These are phyloP conservation scores for Canis aureus DNA, from an alignment of 2,113 vertebrate species.

Conservation along the genomic window DNA sequence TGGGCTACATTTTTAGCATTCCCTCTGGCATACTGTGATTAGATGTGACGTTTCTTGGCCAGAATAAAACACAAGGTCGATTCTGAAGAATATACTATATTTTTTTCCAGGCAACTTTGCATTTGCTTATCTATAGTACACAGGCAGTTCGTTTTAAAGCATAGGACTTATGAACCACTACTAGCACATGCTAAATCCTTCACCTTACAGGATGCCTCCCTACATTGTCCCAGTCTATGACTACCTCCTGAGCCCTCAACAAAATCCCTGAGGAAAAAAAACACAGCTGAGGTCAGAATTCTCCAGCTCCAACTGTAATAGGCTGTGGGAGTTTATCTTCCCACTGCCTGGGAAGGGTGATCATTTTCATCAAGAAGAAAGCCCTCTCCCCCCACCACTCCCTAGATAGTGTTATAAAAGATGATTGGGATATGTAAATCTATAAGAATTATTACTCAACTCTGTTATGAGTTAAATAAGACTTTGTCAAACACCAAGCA, in stretches of 20 bases:
- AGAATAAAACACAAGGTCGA: conserved; percentile 80
- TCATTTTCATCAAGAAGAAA: background rate
- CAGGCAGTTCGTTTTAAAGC: conserved; percentile 76
- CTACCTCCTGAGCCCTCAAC: conserved; percentile 10
- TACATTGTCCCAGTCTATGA: background rate
- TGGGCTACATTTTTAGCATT: conserved; percentile 74
- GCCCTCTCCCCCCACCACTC: background rate
- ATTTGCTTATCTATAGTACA: conserved; percentile 77
- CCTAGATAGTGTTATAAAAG: background rate
- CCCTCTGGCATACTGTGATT: conserved; percentile 76
- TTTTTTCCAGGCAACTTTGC: conserved; percentile 68
- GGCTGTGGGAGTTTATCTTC: background rate
- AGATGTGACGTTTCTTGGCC: conserved; percentile 76
- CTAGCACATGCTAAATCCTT: conserved; percentile 35
- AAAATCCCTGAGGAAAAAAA: conserved; percentile 66
- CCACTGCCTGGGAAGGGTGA: background rate
- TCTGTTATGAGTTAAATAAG: background rate
- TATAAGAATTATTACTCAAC: background rate
- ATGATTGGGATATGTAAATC: background rate
- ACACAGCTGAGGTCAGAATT: conserved; percentile 6
- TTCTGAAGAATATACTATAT: conserved; percentile 63
- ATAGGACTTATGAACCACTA: background rate
- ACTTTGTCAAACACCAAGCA: background rate
- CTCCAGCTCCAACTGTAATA: background rate
- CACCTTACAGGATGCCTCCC: background rate